Conservation (phyloP, 1,140 invertebrate species). For the Diprion similis region DNA sequence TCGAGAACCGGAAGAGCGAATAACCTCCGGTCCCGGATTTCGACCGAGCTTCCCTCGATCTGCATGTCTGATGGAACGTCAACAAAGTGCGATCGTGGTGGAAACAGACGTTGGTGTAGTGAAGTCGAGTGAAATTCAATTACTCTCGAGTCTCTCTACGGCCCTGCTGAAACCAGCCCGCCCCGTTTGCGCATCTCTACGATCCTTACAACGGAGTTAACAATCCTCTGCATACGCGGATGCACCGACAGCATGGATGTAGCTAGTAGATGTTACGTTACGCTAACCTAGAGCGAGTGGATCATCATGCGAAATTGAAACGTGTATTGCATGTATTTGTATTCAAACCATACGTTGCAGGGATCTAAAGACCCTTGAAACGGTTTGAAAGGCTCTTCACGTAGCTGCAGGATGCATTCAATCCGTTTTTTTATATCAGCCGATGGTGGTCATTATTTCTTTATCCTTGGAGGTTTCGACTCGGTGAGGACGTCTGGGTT, state of each 20-base stretch:
- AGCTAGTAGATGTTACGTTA: neutral
- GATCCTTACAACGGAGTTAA: neutral
- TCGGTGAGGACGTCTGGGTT: too few relatives aligned
- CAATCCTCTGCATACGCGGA: neutral
- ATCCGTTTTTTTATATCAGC: too few relatives aligned
- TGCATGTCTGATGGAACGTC: constrained; percentile 3
- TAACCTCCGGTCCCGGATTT: neutral
- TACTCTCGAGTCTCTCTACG: neutral
- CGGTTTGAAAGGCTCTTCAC: too few relatives aligned
- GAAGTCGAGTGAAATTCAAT: neutral
- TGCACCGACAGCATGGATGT: neutral
- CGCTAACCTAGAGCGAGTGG: neutral
- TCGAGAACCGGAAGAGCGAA: too few relatives aligned
- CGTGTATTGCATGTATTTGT: too few relatives aligned
- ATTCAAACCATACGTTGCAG: too few relatives aligned
- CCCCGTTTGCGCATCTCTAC: neutral
- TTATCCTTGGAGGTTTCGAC: too few relatives aligned
- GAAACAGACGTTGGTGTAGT: neutral
- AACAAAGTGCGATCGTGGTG: neutral
- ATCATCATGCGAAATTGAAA: neutral
- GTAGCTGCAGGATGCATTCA: too few relatives aligned
- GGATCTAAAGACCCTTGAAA: too few relatives aligned
- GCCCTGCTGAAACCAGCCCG: too few relatives aligned
- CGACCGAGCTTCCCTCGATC: neutral
- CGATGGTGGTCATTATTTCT: too few relatives aligned